A percentile compares a stretch with the other conserved stretches of the same genome.
Conservation (phyloP, 2,797 vertebrate species). For the Hephaestus fuliginosus region DNA sequence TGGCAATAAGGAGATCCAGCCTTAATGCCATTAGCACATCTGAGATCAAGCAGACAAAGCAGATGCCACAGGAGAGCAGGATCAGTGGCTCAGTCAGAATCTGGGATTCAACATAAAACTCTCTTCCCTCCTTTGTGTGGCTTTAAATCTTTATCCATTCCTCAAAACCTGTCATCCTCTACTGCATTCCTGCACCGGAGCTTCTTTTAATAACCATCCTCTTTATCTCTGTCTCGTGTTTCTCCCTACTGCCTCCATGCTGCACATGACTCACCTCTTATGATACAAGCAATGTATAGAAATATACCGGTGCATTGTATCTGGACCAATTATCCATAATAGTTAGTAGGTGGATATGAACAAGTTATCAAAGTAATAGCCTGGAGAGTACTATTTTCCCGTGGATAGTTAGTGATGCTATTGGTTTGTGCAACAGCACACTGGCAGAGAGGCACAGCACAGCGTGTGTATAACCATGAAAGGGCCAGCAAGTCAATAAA, state of each 20-base stretch:
- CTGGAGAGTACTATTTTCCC: conserved; percentile 22
- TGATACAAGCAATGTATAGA: conserved; percentile 51
- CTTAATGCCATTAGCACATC: conserved; percentile 44
- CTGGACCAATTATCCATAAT: conserved; percentile 55
- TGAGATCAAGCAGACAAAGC: conserved; percentile 46
- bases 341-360: conserved; percentile 40
- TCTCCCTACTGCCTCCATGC: conserved; percentile 39
- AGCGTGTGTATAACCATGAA: conserved; percentile 26
- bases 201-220: conserved; percentile 70
- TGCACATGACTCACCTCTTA: conserved; percentile 58
- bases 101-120: conserved; percentile 46
- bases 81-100: conserved; percentile 54
- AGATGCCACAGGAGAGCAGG: conserved; percentile 42
- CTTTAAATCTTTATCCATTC: conserved; percentile 64
- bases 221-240: conserved; percentile 65
- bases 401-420: conserved; percentile 36
- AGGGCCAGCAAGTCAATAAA: conserved; percentile 41
- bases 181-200: conserved; percentile 51
- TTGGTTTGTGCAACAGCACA: conserved; percentile 52
- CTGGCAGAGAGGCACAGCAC: not conserved
- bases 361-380: conserved; percentile 11
- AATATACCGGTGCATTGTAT: conserved; percentile 32
- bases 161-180: conserved; percentile 68
- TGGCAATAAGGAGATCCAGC: conserved; percentile 18
- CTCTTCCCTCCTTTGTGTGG: conserved; percentile 25